phyloP scores from a whole-genome alignment of 2,797 vertebrate genomes.

The Lepus oiostolus region DNA sequence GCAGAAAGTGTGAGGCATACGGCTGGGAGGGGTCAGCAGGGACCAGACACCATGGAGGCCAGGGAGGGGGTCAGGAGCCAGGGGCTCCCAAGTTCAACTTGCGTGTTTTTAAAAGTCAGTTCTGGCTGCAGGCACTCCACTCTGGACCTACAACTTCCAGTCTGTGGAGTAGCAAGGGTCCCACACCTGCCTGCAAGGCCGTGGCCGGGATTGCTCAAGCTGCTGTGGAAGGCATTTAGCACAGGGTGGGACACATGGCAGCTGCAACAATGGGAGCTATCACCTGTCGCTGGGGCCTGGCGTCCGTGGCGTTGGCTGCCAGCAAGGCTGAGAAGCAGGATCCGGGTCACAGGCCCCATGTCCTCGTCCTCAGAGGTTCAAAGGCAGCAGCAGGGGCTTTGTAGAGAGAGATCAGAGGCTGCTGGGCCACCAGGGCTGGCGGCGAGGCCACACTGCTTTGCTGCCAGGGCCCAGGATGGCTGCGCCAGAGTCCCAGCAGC shows the following conservation, averaged over 20 bases:
- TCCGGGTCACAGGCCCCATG: neutral
- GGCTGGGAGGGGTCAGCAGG: neutral
- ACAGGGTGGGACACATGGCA: too few species aligned
- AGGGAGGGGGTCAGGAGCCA: neutral
- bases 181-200: neutral
- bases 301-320: rapidly evolving
- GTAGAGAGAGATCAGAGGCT: neutral
- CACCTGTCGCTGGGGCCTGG: neutral
- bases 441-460: neutral
- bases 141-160: neutral
- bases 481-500: neutral
- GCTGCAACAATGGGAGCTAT: too few species aligned
- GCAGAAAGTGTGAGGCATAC: neutral
- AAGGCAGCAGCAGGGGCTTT: neutral
- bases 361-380: neutral
- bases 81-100: neutral
- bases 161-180: neutral
- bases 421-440: neutral
- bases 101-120: neutral
- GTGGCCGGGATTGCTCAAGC: neutral
- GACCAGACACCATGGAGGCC: neutral
- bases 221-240: neutral
- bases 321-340: neutral
- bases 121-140: neutral
- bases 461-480: neutral